Evolutionary conservation across 2,797 vertebrate genomes (phyloP).

Genomic region (Monodelphis domestica): DNA sequence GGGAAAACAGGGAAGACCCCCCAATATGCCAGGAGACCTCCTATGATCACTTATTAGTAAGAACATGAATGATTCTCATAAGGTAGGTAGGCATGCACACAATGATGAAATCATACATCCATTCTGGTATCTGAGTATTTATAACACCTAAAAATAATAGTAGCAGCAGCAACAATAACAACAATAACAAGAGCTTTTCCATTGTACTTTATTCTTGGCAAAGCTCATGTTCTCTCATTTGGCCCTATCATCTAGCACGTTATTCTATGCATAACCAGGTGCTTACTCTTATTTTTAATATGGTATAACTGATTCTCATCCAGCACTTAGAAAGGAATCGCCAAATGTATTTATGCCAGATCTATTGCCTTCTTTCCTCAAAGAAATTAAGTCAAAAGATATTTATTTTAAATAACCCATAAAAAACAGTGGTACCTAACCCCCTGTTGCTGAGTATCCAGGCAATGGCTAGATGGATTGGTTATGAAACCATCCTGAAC

Average conservation of each 20-base stretch:
- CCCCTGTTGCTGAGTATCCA: background rate
- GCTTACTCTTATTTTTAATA: background rate
- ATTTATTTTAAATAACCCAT: constrained; percentile 2
- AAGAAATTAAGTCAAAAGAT: background rate
- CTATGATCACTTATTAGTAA: background rate
- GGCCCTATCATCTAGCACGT: background rate
- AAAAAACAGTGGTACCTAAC: background rate
- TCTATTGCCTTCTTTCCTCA: background rate
- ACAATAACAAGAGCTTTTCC: background rate
- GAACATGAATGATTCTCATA: background rate
- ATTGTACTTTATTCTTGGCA: background rate
- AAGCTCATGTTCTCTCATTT: background rate
- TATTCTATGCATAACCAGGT: background rate
- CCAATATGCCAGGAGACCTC: background rate
- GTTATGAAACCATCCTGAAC: too few species aligned
- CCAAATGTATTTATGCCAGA: background rate
- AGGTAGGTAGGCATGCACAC: background rate
- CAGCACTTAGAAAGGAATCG: background rate
- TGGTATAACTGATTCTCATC: background rate
- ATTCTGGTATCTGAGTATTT: background rate
- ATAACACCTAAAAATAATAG: background rate
- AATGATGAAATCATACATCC: background rate
- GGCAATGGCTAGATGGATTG: background rate
- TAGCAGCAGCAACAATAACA: background rate
- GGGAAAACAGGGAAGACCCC: background rate